Conservation (phyloP, 2,888 invertebrate species). For the Drosophila meridionalis region DNA sequence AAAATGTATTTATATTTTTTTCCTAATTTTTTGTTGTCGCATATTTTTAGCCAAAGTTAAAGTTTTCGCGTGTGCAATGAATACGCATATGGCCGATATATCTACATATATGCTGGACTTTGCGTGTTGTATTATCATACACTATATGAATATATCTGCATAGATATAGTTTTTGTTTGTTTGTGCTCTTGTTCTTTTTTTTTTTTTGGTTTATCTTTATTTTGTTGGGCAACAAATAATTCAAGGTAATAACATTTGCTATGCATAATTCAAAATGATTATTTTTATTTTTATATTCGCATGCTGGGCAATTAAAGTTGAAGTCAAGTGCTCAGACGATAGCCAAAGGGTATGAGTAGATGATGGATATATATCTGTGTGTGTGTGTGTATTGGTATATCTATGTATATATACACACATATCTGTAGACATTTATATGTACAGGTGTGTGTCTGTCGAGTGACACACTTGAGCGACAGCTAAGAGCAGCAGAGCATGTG, state of each 20-base stretch:
- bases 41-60: slow-evolving; percentile 15
- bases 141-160: slow-evolving; percentile 4
- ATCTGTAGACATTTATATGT: slow-evolving; percentile 12
- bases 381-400: slow-evolving; percentile 1
- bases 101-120: slow-evolving; percentile 5
- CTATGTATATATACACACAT: background rate
- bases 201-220: background rate
- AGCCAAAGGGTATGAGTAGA: slow-evolving; percentile 16
- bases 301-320: slow-evolving; percentile 41
- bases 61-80: slow-evolving; percentile 4
- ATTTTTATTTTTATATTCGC: slow-evolving; percentile 31
- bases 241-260: slow-evolving; percentile 53
- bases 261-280: slow-evolving; percentile 36
- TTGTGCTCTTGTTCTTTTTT: background rate
- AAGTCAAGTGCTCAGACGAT: slow-evolving; percentile 35
- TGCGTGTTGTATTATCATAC: slow-evolving; percentile 2
- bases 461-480: slow-evolving; percentile 52
- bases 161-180: background rate
- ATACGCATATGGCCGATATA: background rate
- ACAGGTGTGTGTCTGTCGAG: slow-evolving; percentile 25
- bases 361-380: background rate
- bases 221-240: slow-evolving; percentile 23
- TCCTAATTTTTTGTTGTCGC: background rate
- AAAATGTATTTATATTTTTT: slow-evolving; percentile 3
- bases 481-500: slow-evolving; percentile 30